phyloP scores from a whole-genome alignment of 2,113 vertebrate genomes.

The Hippotragus niger region DNA sequence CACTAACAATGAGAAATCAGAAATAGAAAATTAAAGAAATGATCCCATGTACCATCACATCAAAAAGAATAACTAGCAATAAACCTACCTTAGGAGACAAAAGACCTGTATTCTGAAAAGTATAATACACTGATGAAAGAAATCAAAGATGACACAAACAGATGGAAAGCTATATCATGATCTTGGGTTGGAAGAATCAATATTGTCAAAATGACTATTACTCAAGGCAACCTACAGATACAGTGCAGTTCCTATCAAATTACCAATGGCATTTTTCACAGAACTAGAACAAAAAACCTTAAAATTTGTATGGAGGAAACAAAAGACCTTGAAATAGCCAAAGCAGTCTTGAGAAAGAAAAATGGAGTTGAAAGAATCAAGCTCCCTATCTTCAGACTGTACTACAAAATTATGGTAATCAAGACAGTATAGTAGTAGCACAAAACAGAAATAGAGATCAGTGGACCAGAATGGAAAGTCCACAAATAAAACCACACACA shows the following conservation, averaged over 20 bases:
- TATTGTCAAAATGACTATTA: not conserved
- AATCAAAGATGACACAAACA: not conserved
- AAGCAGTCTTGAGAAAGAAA: not conserved
- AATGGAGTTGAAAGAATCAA: not conserved
- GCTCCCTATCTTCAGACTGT: not conserved
- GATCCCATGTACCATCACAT: not conserved
- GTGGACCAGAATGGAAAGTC: not conserved
- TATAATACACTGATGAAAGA: not conserved
- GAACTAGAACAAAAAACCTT: not conserved
- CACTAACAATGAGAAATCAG: not conserved
- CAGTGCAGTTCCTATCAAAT: not conserved
- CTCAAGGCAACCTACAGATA: not conserved
- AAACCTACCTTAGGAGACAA: not conserved
- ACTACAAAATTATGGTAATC: not conserved
- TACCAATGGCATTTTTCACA: not conserved
- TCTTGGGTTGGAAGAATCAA: not conserved
- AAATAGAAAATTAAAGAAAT: not conserved
- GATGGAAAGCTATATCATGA: not conserved
- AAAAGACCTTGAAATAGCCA: not conserved
- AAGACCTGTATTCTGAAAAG: not conserved
- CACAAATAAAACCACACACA: not conserved
- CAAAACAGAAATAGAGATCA: not conserved
- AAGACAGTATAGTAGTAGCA: not conserved
- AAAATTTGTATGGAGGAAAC: not conserved
- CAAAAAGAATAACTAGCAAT: not conserved